These are phyloP conservation scores for Cyaniris semiargus DNA, from an alignment of 2,888 invertebrate species.

Conservation along the genomic window DNA sequence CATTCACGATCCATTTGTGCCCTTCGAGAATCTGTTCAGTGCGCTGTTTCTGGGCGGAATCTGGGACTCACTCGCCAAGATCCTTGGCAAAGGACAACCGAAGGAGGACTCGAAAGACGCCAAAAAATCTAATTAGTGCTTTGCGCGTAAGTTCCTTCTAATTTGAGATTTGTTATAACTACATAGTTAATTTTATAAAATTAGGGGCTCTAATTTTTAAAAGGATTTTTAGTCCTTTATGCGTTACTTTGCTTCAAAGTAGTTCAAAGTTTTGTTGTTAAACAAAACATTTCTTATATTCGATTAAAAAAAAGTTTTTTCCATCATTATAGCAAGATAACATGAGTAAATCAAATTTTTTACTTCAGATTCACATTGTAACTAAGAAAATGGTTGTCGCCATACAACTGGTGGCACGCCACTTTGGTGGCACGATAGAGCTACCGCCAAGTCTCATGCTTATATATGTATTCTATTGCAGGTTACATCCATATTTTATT, in stretches of 20 bases:
- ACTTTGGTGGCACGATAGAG: neutral
- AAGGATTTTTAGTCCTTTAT: neutral
- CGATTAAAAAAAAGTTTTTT: neutral
- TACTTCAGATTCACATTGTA: neutral
- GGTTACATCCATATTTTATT: slow-evolving; percentile 51
- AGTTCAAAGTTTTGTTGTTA: neutral
- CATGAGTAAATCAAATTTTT: neutral
- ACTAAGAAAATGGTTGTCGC: neutral
- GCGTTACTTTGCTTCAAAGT: neutral
- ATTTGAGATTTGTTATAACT: neutral
- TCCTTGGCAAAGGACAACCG: slow-evolving; percentile 89
- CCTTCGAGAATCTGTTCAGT: slow-evolving; percentile 98
- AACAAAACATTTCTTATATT: neutral
- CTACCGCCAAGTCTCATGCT: neutral
- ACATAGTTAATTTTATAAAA: too few species aligned
- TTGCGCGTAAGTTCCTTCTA: slow-evolving; percentile 45
- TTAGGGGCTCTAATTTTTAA: too few species aligned
- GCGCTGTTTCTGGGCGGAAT: slow-evolving; percentile 98
- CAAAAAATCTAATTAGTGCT: slow-evolving; percentile 87
- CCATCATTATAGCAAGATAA: neutral
- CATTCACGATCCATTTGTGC: slow-evolving; percentile 99
- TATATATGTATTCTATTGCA: slow-evolving; percentile 47
- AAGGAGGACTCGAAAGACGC: slow-evolving; percentile 91
- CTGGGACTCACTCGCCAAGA: slow-evolving; percentile 97
- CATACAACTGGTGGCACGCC: too few species aligned